Evolutionary conservation across 2,797 vertebrate genomes (phyloP).

Genomic region (Hypotaenidia okinawae): DNA sequence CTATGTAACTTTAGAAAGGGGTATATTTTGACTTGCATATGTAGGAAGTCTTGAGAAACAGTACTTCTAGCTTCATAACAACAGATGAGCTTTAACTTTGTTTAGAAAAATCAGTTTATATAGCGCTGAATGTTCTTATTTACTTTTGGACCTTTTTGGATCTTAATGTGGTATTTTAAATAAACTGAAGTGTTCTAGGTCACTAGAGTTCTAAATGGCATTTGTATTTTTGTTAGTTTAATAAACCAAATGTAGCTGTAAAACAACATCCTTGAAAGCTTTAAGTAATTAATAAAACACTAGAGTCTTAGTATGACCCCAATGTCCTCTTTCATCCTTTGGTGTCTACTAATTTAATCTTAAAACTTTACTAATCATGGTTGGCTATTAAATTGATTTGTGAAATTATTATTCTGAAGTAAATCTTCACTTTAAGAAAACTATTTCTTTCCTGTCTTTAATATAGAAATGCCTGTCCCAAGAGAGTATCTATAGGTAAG

Average conservation of each 20-base stretch:
- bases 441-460: not conserved
- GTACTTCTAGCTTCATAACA: not conserved
- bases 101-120: not conserved
- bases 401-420: not conserved
- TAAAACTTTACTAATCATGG: not conserved
- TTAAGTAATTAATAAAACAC: not conserved
- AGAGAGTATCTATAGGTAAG: not conserved
- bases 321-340: not conserved
- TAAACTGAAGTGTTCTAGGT: not conserved
- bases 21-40: not conserved
- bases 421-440: not conserved
- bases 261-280: not conserved
- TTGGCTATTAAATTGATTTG: not conserved
- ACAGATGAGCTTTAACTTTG: not conserved
- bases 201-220: not conserved
- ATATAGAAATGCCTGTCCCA: not conserved
- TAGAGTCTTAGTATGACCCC: not conserved
- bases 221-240: not conserved
- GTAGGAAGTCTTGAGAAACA: not conserved
- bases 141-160: not conserved
- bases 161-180: not conserved
- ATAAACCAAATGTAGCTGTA: not conserved
- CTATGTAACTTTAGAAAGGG: not conserved
- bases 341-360: not conserved
- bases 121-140: not conserved